Conservation (phyloP, 2,113 vertebrate species). For the Lanius ludovicianus region DNA sequence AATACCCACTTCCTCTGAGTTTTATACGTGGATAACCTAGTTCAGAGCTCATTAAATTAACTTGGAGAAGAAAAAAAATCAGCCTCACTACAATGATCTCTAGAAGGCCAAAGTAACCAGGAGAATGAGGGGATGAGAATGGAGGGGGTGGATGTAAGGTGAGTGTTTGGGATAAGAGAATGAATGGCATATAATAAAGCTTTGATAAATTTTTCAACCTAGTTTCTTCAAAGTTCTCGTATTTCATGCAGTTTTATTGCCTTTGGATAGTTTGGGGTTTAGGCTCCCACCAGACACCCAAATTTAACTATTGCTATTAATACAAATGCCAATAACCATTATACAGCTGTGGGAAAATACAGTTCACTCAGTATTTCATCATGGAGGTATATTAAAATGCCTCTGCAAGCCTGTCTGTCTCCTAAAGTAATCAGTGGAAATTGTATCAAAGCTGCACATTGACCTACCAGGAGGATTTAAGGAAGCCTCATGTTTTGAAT, state of each 20-base stretch:
- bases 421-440: background rate
- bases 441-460: background rate
- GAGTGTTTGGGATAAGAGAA: background rate
- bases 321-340: background rate
- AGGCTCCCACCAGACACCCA: background rate
- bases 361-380: background rate
- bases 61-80: background rate
- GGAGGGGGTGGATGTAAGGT: rapidly evolving
- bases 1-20: background rate
- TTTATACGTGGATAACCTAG: background rate
- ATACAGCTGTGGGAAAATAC: background rate
- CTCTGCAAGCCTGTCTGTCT: background rate
- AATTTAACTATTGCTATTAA: background rate
- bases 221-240: background rate
- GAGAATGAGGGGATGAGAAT: no score
- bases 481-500: background rate
- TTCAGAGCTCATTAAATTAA: background rate
- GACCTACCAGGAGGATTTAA: background rate
- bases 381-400: background rate
- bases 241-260: background rate
- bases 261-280: background rate
- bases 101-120: background rate
- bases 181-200: background rate
- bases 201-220: background rate
- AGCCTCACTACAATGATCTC: background rate